These are phyloP conservation scores for Hypotaenidia philippensis DNA, from an alignment of 2,797 vertebrate genomes.

Conservation along the genomic window DNA sequence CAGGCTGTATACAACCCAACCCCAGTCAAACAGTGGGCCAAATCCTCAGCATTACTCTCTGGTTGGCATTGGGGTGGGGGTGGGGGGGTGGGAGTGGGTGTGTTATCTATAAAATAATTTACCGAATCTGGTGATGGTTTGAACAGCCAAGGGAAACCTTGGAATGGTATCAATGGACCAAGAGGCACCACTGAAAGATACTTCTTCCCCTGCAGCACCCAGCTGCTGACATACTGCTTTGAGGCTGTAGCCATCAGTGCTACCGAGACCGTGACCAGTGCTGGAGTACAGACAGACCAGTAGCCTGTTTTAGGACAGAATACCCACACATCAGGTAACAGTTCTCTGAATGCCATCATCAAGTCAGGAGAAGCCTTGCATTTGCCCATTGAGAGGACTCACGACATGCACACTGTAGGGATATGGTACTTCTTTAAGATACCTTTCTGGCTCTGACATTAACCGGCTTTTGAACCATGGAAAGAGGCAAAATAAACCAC, in stretches of 20 bases:
- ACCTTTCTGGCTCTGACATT: background rate
- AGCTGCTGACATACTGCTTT: background rate
- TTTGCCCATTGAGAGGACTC: background rate
- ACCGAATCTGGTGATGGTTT: background rate
- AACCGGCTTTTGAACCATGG: background rate
- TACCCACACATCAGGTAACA: background rate
- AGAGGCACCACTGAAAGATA: background rate
- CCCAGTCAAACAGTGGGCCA: background rate
- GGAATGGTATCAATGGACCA: background rate
- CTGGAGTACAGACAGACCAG: background rate
- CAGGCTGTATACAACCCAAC: background rate
- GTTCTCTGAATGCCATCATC: background rate
- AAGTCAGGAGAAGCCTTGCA: background rate
- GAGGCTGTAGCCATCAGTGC: background rate
- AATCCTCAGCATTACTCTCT: background rate
- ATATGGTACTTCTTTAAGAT: background rate
- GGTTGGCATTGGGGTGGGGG: background rate
- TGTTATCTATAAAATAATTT: background rate
- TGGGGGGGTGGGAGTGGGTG: no score
- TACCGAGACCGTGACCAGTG: background rate
- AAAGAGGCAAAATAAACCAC: background rate
- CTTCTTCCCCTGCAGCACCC: background rate
- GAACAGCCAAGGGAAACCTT: background rate
- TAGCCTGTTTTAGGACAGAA: background rate
- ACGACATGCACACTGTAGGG: background rate